phyloP scores from a whole-genome alignment of 2,888 invertebrate genomes.

The Spilarctia lutea region DNA sequence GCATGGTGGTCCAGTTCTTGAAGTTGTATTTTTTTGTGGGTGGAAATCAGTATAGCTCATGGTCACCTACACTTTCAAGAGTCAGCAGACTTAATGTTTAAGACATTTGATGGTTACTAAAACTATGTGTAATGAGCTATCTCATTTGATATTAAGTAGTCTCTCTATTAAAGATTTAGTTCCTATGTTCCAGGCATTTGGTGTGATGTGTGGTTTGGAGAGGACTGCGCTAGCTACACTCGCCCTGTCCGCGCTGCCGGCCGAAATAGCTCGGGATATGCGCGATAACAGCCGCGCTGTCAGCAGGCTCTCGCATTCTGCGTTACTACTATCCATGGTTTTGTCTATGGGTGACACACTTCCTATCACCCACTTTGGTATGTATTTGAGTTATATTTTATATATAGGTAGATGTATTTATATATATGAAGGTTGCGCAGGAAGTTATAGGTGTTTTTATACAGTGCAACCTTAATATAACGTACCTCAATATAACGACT shows the following conservation, averaged over 20 bases:
- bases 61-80: too few species aligned
- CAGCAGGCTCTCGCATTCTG: slow-evolving; percentile 93
- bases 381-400: slow-evolving; percentile 1
- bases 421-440: neutral
- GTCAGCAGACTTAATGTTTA: neutral
- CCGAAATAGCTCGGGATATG: slow-evolving; percentile 96
- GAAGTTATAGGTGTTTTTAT: neutral
- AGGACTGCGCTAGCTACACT: slow-evolving; percentile 93
- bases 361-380: slow-evolving; percentile 96
- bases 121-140: too few species aligned
- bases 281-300: slow-evolving; percentile 92
- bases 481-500: too few species aligned
- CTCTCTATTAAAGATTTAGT: neutral
- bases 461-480: neutral
- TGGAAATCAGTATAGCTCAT: neutral
- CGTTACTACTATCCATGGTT: slow-evolving; percentile 94
- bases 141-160: neutral
- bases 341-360: slow-evolving; percentile 96
- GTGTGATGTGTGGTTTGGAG: slow-evolving; percentile 95
- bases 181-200: slow-evolving; percentile 89
- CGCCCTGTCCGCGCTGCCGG: slow-evolving; percentile 94
- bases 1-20: too few species aligned
- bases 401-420: neutral
- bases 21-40: neutral
- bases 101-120: neutral